These are phyloP conservation scores for Garrulus glandarius DNA, from an alignment of 2,797 vertebrate species.

Conservation along the genomic window DNA sequence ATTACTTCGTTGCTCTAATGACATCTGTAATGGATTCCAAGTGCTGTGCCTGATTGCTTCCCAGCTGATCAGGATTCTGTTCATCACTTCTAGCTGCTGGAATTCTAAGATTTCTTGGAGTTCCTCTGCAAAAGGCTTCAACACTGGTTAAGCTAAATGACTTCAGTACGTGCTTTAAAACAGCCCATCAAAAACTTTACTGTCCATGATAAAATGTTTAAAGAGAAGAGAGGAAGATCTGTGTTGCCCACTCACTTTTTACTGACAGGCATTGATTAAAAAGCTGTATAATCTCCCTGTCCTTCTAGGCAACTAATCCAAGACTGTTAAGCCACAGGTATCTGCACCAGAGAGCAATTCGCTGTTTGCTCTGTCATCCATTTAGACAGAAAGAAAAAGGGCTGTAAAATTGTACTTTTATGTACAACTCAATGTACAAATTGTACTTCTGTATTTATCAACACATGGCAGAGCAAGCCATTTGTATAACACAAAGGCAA, in stretches of 20 bases:
- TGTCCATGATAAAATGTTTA: neutral
- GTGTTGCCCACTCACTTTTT: rapidly evolving
- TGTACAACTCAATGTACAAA: neutral
- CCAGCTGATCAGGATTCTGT: constrained; percentile 32
- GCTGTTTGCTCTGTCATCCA: neutral
- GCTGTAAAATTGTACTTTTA: neutral
- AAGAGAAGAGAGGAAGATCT: neutral
- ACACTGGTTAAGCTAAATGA: neutral
- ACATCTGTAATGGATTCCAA: constrained; percentile 59
- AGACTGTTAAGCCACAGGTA: neutral
- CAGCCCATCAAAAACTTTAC: neutral
- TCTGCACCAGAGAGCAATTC: neutral
- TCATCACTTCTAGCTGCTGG: constrained; percentile 29
- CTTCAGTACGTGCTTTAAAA: neutral
- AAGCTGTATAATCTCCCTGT: neutral
- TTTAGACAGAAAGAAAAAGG: neutral
- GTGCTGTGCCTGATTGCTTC: constrained; percentile 67
- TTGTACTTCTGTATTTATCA: neutral
- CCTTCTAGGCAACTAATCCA: neutral
- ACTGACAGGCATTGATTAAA: neutral
- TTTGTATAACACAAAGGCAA: neutral
- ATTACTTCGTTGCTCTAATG: constrained; percentile 63
- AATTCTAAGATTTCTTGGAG: constrained; percentile 30
- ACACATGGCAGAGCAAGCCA: neutral
- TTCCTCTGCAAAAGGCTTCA: neutral